Base-by-base conservation (phyloP, 53 echinoderm and acorn worm species). In the Henricia sp. region DNA sequence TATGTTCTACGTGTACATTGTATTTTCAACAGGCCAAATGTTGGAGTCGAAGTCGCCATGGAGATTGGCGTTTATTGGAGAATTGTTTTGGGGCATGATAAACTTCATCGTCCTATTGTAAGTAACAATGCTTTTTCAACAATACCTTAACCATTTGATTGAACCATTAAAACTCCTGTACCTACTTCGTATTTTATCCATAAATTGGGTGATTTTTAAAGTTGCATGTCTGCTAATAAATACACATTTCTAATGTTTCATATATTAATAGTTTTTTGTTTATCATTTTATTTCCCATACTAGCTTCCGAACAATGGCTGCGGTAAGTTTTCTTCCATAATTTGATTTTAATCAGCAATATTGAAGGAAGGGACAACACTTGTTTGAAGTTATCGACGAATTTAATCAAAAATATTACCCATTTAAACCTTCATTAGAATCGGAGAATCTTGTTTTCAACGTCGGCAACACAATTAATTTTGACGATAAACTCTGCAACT, bases 71-170 rank as follows among this genome's bases (percentile, higher is more conserved):
- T 65, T 63, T 46, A 89, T 95, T 52, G 87, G 91, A 8, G 96
- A 95, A 20, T 6, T 93, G 50, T 95, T 95, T 68, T 95, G 96
- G 96, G 93, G 96, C 41, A 46, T 89, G 27, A 48, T 95, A 39
- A 91, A 95, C 50, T 95, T 95, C 48, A 35, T 95, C 25, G 65
- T 62, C 17, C 85, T 95, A 9, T 95, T 95, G 95, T 95, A 90
- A 95, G 95, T 95, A n/a, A n/a, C n/a, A n/a, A n/a, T n/a, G n/a
- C n/a, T n/a, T n/a, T n/a, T n/a, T n/a, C n/a, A n/a, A n/a, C n/a
- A n/a, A n/a, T n/a, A n/a, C n/a, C n/a, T n/a, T n/a, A n/a, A n/a
- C n/a, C n/a, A n/a, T n/a, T n/a, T n/a, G n/a, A n/a, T n/a, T 68
- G 25, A 35, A 28, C 5, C 17, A 53, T 20, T 36, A 68, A 42